Percentiles rank a stretch among this genome's conserved stretches.
Evolutionary conservation across 2,888 invertebrate species (phyloP).

Genomic region (Tortrix viridana): DNA sequence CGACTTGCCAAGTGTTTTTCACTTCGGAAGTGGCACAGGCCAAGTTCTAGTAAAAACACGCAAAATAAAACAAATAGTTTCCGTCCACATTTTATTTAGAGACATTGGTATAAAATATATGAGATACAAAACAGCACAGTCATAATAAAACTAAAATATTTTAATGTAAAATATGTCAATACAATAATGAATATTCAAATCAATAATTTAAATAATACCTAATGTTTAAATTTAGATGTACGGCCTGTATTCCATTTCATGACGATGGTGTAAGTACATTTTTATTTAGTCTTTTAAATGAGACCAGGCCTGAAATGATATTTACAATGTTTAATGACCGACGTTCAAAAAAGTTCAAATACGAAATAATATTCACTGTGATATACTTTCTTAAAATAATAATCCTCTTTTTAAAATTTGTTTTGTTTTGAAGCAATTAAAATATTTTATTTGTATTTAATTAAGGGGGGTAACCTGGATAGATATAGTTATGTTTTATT

Average conservation of each 20-base stretch:
- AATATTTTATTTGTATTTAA: too few relatives aligned
- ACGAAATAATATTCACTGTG: constrained; percentile 63
- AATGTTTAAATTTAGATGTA: constrained; percentile 43
- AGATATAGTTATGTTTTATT: constrained; percentile 15
- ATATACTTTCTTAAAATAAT: constrained; percentile 43
- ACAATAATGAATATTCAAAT: constrained; percentile 47
- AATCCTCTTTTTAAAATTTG: constrained; percentile 18
- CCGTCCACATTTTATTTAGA: constrained; percentile 82
- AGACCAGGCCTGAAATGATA: constrained; percentile 41
- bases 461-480: neutral
- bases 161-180: constrained; percentile 68
- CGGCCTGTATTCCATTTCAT: constrained; percentile 37
- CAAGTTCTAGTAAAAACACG: neutral
- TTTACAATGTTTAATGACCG: constrained; percentile 28
- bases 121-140: constrained; percentile 83
- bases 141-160: constrained; percentile 78
- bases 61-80: constrained; percentile 45
- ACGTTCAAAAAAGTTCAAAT: constrained; percentile 23
- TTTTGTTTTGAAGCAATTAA: constrained; percentile 6
- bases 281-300: constrained; percentile 14
- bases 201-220: constrained; percentile 46
- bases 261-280: constrained; percentile 40
- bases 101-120: constrained; percentile 84
- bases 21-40: constrained; percentile 1
- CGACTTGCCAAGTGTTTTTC: neutral